Percentiles rank a stretch among this genome's conserved stretches.
These are phyloP conservation scores for Parotocinclus haroldoi DNA, from an alignment of 2,797 vertebrate genomes.

Conservation along the genomic window DNA sequence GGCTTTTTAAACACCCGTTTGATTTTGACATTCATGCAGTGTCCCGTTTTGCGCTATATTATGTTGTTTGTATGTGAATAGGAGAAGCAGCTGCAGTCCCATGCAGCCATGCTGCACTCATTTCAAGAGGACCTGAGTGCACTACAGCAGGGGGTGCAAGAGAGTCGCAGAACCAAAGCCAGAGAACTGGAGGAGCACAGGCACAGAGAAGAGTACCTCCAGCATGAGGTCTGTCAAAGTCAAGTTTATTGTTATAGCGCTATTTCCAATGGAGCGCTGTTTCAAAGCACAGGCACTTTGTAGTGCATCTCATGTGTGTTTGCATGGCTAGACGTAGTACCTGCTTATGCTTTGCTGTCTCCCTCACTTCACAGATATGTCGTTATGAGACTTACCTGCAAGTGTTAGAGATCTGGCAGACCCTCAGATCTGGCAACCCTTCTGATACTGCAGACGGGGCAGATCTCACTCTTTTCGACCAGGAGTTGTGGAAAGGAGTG, in stretches of 20 bases:
- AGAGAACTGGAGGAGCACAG: conserved; percentile 81
- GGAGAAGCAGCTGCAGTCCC: conserved; percentile 83
- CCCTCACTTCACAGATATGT: conserved; percentile 63
- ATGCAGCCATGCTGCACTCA: conserved; percentile 74
- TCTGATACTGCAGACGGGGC: conserved; percentile 20
- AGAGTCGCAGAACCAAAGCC: conserved; percentile 68
- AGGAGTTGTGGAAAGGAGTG: conserved; percentile 53
- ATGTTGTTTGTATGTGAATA: conserved; percentile 48
- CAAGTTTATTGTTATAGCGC: too few relatives aligned
- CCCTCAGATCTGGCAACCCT: conserved; percentile 14
- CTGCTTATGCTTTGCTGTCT: too few relatives aligned
- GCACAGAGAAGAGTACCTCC: conserved; percentile 78
- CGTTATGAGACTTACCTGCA: conserved; percentile 82
- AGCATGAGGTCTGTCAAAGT: conserved; percentile 75
- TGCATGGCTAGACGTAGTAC: too few relatives aligned
- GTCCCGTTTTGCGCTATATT: too few relatives aligned
- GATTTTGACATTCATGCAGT: too few relatives aligned
- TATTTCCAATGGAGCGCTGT: too few relatives aligned
- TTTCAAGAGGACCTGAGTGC: conserved; percentile 73
- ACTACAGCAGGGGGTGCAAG: conserved; percentile 68
- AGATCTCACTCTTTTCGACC: conserved; percentile 71
- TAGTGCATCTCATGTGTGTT: too few relatives aligned
- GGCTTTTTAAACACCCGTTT: background rate
- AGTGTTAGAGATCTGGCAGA: conserved; percentile 72
- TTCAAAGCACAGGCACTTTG: too few relatives aligned